Base-by-base conservation (phyloP, 2,113 vertebrate genomes). In the Rhegmatorhina hoffmannsi region DNA sequence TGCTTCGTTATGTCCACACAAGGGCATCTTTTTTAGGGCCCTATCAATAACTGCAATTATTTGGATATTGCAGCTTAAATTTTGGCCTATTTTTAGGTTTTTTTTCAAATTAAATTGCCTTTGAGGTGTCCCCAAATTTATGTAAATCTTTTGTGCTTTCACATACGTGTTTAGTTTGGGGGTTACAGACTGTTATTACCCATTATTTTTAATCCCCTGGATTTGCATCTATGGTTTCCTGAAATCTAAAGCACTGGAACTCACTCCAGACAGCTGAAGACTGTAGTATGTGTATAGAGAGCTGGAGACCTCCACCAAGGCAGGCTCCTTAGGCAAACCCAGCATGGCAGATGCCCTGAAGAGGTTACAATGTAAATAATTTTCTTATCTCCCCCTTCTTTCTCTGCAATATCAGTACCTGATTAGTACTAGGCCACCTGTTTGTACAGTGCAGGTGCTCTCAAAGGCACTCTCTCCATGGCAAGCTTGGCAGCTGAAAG, bases 161-260 rank as follows among this genome's bases (percentile, higher is more conserved):
- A 56, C 18, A 34, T 67, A 10, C 0, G 0, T 38, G 26, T 66
- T 87, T 52, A n/a, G 10, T 20, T 94, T 49, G 52, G 44, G 1
- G 69, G 89, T 88, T 74, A 28, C 50, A 77, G 31, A 38, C 17
- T 49, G 43, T 53, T 91, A 36, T 59, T 70, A 49, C 15, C 69
- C 33, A 10, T 69, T 78, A 46, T 46, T 76, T 82, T 88, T 56
- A 84, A 87, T 64, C 75, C 13, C 60, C 47, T 91, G 31, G 29
- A 40, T 84, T 87, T 84, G 19, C 16, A 28, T 63, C 23, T 87
- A 25, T 60, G 52, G 31, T 76, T 82, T 90, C 74, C 66, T 84
- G 23, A 78, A 88, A 36, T 56, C 24, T 58, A 60, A 16, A 58
- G 58, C 74, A 55, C 66, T 62, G 3, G 9, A 69, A 78, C 69